phyloP scores from a whole-genome alignment of 1,140 invertebrate species.

The Lithobius niger region DNA sequence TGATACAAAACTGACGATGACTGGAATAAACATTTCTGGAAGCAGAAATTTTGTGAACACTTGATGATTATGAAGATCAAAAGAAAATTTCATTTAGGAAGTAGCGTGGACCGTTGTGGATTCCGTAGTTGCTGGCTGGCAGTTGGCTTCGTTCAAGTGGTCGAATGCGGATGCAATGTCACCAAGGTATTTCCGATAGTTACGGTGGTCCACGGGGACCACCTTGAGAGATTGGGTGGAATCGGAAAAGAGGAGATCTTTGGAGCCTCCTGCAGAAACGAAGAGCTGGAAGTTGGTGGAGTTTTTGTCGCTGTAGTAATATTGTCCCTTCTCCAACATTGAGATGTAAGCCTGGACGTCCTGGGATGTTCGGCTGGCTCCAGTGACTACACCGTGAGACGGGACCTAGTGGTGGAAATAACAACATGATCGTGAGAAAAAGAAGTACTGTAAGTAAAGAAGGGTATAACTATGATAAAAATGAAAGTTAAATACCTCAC shows the following conservation, averaged over 20 bases:
- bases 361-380: constrained; percentile 18
- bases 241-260: constrained; percentile 9
- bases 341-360: neutral
- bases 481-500: neutral
- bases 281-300: constrained; percentile 4
- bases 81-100: no score
- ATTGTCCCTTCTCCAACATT: constrained; percentile 1
- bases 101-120: no score
- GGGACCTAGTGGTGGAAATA: constrained; percentile 23
- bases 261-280: constrained; percentile 1
- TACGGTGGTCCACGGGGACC: neutral
- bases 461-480: neutral
- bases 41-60: no score
- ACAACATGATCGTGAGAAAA: neutral
- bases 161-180: neutral
- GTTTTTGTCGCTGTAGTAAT: constrained; percentile 3
- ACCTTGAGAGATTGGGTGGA: neutral
- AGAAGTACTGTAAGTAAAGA: neutral
- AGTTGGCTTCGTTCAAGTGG: neutral
- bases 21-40: no score
- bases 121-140: no score
- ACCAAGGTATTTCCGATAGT: constrained; percentile 2
- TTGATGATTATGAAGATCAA: no score
- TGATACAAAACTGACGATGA: no score
- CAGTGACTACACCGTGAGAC: constrained; percentile 31